A percentile compares a stretch with the other conserved stretches of the same genome.
Conservation (phyloP, 2,113 vertebrate species). For the Elephantulus edwardii region DNA sequence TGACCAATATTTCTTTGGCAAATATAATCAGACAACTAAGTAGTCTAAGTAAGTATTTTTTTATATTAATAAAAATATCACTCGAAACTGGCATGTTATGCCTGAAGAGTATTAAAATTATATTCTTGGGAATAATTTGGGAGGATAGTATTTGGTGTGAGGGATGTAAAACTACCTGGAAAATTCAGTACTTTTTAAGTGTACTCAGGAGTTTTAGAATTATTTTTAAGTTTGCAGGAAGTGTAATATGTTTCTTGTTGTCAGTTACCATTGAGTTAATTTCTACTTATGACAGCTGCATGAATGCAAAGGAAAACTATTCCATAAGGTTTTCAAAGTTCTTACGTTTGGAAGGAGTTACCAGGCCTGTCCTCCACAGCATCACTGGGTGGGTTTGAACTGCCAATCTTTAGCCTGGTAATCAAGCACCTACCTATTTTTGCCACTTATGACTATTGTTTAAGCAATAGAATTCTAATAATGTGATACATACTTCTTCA, state of each 20-base stretch:
- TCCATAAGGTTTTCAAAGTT: neutral
- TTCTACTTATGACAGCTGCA: neutral
- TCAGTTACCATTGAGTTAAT: neutral
- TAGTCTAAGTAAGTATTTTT: constrained; percentile 95
- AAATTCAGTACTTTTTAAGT: constrained; percentile 35
- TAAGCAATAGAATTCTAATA: neutral
- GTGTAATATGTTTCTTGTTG: neutral
- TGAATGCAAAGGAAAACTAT: neutral
- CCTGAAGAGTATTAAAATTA: constrained; percentile 4
- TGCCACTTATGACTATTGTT: neutral
- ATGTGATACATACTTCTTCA: neutral
- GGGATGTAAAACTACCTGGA: neutral
- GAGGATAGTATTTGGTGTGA: neutral
- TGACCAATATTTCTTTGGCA: constrained; percentile 98
- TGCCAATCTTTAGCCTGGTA: neutral
- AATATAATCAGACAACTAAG: constrained; percentile 99
- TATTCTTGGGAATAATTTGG: constrained; percentile 1
- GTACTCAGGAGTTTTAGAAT: constrained; percentile 15
- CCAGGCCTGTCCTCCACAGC: neutral
- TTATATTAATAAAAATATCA: constrained; percentile 46
- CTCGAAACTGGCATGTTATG: constrained; percentile 42
- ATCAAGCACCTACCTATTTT: neutral
- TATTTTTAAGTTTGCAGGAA: neutral
- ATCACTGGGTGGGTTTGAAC: neutral
- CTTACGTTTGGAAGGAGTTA: neutral